phyloP scores from a whole-genome alignment of 2,888 invertebrate species.

The Gymnocheta viridis region DNA sequence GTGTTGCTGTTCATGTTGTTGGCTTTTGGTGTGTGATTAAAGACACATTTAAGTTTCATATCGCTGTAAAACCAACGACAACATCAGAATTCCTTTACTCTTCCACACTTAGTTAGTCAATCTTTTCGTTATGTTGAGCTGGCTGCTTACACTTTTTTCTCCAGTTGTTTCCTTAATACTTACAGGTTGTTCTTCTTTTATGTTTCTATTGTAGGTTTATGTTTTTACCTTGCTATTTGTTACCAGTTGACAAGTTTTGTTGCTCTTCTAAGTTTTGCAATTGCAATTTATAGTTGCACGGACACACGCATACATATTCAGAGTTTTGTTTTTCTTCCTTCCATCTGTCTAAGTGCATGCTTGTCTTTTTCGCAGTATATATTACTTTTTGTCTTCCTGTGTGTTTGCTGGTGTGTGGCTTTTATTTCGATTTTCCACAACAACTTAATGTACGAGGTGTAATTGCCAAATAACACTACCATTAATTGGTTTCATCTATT shows the following conservation, averaged over 20 bases:
- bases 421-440: constrained; percentile 17
- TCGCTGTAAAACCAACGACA: constrained; percentile 3
- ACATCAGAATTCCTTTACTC: constrained; percentile 42
- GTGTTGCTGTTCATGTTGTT: constrained; percentile 68
- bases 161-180: constrained; percentile 66
- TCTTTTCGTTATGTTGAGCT: constrained; percentile 43
- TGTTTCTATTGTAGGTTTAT: constrained; percentile 67
- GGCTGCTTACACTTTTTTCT: constrained; percentile 65
- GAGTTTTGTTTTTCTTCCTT: constrained; percentile 31
- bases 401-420: constrained; percentile 54
- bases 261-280: constrained; percentile 46
- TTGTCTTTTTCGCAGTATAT: constrained; percentile 28
- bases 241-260: constrained; percentile 67
- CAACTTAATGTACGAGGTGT: constrained; percentile 19
- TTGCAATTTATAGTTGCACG: constrained; percentile 25
- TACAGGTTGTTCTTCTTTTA: constrained; percentile 72
- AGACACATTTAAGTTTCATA: constrained; percentile 66
- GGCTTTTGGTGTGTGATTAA: constrained; percentile 61
- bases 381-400: constrained; percentile 25
- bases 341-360: constrained; percentile 6
- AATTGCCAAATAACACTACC: too few relatives aligned
- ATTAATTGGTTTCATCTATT: too few relatives aligned
- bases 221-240: constrained; percentile 56
- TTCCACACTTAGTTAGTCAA: constrained; percentile 51
- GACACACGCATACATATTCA: constrained; percentile 26